Evolutionary conservation across 1,140 invertebrate species (phyloP).

Genomic region (Plectus sambesii): DNA sequence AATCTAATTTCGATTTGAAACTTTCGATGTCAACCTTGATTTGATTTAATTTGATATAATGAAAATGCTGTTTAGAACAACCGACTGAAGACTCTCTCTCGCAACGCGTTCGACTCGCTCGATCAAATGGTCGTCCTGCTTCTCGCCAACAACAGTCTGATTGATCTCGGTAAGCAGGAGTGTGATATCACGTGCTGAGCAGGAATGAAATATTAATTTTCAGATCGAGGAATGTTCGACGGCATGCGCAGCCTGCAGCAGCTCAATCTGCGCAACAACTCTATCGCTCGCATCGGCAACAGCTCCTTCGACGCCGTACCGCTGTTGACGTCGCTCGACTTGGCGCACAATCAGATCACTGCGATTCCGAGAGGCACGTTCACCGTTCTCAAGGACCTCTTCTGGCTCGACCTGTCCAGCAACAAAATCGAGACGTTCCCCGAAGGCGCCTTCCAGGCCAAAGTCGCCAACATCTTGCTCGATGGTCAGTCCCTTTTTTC

Average conservation of each 20-base stretch:
- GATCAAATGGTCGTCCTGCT: constrained; percentile 27
- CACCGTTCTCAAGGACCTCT: constrained; percentile 22
- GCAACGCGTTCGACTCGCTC: constrained; percentile 39
- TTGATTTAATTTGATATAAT: no score
- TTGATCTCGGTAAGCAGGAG: constrained; percentile 14
- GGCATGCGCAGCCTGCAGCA: constrained; percentile 42
- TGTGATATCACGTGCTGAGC: constrained; percentile 20
- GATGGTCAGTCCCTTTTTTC: constrained; percentile 26
- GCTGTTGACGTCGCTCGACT: constrained; percentile 28
- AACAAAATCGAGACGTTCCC: constrained; percentile 30
- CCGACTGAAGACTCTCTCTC: constrained; percentile 31
- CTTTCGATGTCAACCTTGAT: background rate
- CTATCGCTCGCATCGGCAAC: constrained; percentile 28
- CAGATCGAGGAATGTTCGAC: constrained; percentile 43
- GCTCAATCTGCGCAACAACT: constrained; percentile 39
- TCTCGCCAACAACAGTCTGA: constrained; percentile 34
- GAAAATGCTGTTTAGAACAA: constrained; percentile 33
- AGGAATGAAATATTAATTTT: constrained; percentile 8
- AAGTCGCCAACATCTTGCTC: constrained; percentile 35
- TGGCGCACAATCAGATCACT: constrained; percentile 28
- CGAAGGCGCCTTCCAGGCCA: constrained; percentile 29
- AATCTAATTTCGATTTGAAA: background rate
- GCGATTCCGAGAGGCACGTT: constrained; percentile 32
- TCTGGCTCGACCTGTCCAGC: constrained; percentile 38
- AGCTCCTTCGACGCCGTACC: constrained; percentile 32